Base-by-base conservation (phyloP, 1,140 invertebrate species). In the silkworm (Bombyx mori) region DNA sequence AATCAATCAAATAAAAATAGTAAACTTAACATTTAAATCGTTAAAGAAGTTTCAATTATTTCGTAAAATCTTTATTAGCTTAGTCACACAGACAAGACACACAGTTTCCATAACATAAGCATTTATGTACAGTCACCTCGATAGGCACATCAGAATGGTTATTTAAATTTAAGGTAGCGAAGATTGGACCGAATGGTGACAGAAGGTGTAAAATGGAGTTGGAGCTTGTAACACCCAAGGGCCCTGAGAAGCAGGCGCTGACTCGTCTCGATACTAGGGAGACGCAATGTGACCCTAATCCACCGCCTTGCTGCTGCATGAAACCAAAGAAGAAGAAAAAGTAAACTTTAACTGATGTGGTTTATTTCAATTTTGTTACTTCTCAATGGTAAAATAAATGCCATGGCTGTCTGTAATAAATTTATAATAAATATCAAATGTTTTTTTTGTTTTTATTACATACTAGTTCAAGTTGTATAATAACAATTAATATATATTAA, bases 181-280 rank as follows among this genome's bases (percentile, higher is more conserved):
- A 84, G 70, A 60, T 86, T 6, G 81, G 79, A 2, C 62, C 75
- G 3, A 78, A 70, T 44, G 81, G 81, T 2, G 83, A 84, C 52
- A 70, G 79, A 0, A 71, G 75, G 1, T 76, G 77, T 55, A 84
- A 82, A 57, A 79, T 86, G 77, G 83, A 86, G 62, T 57, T 86
- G 8, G 81, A 86, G 46, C 61, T 86, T 12, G 79, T 83, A 10
- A 82, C 83, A 5, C 81, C 80, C 1, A 82, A 82, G 54, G 69
- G 70, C 1, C 72, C 75, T 2, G 71, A 76, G 6, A 82, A 68
- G 53, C 75, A 70, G 35, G 45, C 57, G 0, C 68, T 61, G 1
- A 60, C 55, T 44, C 79, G 83, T 6, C 64, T 76, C 6, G 83
- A 86, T 10, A 84, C 83, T 1, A 66, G 80, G 51, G 83, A 83